phyloP scores from a whole-genome alignment of 2,797 vertebrate genomes.

The Gadopsis bispinosus region DNA sequence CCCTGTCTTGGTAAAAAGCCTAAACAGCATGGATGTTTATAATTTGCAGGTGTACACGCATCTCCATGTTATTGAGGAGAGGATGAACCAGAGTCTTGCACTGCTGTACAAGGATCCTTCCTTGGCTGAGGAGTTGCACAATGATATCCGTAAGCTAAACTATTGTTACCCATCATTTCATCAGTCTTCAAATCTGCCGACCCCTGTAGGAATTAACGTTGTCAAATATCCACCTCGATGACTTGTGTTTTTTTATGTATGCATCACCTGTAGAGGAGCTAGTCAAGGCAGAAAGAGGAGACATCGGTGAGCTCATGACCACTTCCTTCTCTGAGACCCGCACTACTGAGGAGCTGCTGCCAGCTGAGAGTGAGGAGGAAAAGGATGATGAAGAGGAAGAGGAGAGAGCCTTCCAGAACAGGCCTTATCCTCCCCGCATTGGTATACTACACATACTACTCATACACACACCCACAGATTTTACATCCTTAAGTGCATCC shows the following conservation, averaged over 20 bases:
- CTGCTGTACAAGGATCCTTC: conserved; percentile 90
- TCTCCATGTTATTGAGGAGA: conserved; percentile 93
- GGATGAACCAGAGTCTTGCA: conserved; percentile 93
- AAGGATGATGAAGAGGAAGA: conserved; percentile 88
- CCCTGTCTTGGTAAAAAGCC: not conserved
- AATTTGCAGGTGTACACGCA: conserved; percentile 90
- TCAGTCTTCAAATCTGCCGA: not conserved
- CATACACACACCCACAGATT: not conserved
- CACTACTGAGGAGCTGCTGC: conserved; percentile 86
- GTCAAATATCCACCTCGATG: not conserved
- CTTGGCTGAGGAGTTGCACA: conserved; percentile 87
- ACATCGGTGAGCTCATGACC: conserved; percentile 87
- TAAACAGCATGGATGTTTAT: not conserved
- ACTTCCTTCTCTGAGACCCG: conserved; percentile 89
- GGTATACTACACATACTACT: conserved; percentile 65
- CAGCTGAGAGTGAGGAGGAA: conserved; percentile 86
- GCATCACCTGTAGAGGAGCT: conserved; percentile 77
- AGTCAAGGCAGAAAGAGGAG: conserved; percentile 84
- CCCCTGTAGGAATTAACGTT: not conserved
- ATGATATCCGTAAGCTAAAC: conserved; percentile 88
- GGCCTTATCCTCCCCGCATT: conserved; percentile 85
- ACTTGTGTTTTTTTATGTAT: not conserved
- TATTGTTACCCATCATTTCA: not conserved
- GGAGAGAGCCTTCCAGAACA: conserved; percentile 84
- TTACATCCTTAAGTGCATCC: not conserved